These are phyloP conservation scores for Drosophila multiciliata DNA, from an alignment of 2,888 invertebrate genomes.

Conservation along the genomic window DNA sequence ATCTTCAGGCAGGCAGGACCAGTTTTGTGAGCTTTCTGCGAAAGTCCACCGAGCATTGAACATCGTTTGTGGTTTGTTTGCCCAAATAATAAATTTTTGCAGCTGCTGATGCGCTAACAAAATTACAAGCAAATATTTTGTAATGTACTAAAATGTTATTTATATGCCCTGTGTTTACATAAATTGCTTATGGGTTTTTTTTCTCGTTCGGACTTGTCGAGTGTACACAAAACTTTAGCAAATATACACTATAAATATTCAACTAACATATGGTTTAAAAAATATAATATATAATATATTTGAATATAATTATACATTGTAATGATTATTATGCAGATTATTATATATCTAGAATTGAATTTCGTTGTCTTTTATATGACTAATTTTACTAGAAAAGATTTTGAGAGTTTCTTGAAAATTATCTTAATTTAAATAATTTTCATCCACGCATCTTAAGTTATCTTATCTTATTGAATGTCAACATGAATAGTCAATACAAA, in stretches of 20 bases:
- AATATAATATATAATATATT: too few relatives aligned
- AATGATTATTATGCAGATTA: too few relatives aligned
- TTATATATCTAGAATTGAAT: too few relatives aligned
- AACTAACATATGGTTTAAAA: neutral
- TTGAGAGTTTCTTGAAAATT: neutral
- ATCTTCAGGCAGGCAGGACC: conserved; percentile 36
- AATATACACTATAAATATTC: neutral
- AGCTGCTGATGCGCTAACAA: conserved; percentile 43
- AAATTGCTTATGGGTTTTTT: conserved; percentile 21
- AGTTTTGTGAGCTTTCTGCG: conserved; percentile 49
- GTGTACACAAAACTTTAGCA: neutral
- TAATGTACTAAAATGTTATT: conserved; percentile 42
- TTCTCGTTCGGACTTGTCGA: conserved; percentile 11
- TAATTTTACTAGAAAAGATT: neutral
- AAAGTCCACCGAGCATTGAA: conserved; percentile 38
- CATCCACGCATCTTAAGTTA: neutral
- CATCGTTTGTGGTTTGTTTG: conserved; percentile 21
- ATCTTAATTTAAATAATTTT: neutral
- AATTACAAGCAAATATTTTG: conserved; percentile 27
- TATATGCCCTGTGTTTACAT: conserved; percentile 30
- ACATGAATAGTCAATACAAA: neutral
- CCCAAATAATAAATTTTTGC: conserved; percentile 25
- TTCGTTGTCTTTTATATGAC: neutral
- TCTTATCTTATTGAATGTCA: neutral
- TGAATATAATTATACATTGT: too few relatives aligned